Evolutionary conservation across 2,113 vertebrate genomes (phyloP).

Genomic region (Globicephala melas): DNA sequence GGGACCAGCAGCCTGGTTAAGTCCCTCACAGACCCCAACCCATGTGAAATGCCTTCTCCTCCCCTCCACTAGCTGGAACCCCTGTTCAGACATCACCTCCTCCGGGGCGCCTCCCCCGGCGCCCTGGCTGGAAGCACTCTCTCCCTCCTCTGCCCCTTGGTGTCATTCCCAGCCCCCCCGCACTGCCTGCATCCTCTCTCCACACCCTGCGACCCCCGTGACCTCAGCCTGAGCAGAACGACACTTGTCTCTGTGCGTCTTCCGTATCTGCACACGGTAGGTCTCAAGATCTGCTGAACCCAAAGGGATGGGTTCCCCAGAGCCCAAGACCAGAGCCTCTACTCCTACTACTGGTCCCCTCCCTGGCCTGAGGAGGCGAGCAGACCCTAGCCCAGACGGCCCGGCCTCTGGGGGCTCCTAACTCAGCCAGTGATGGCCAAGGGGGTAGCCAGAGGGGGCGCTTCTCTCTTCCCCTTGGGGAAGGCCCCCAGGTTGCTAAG

Average conservation of each 20-base stretch:
- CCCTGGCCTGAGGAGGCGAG: background rate
- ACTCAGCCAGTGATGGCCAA: background rate
- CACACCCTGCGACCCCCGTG: rapidly evolving
- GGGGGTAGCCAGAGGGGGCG: background rate
- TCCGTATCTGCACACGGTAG: rapidly evolving
- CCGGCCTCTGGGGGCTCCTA: background rate
- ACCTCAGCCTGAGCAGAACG: rapidly evolving
- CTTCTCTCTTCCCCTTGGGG: background rate
- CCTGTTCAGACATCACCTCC: background rate
- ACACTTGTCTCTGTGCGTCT: rapidly evolving
- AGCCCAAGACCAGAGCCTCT: background rate
- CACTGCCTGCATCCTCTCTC: background rate
- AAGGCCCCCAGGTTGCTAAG: background rate
- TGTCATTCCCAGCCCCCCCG: rapidly evolving
- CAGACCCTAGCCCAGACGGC: rapidly evolving
- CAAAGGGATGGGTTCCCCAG: background rate
- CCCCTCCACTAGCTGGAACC: background rate
- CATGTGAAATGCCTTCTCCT: rapidly evolving
- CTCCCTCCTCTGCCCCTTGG: background rate
- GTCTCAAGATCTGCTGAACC: background rate
- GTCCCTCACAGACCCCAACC: background rate
- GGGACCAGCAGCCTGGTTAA: background rate
- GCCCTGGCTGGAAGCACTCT: background rate
- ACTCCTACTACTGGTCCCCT: background rate
- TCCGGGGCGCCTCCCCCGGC: too few species aligned